Percentiles rank a stretch among this genome's conserved stretches.
phyloP scores from a whole-genome alignment of 2,888 invertebrate genomes.

The Cephus nigrinus region DNA sequence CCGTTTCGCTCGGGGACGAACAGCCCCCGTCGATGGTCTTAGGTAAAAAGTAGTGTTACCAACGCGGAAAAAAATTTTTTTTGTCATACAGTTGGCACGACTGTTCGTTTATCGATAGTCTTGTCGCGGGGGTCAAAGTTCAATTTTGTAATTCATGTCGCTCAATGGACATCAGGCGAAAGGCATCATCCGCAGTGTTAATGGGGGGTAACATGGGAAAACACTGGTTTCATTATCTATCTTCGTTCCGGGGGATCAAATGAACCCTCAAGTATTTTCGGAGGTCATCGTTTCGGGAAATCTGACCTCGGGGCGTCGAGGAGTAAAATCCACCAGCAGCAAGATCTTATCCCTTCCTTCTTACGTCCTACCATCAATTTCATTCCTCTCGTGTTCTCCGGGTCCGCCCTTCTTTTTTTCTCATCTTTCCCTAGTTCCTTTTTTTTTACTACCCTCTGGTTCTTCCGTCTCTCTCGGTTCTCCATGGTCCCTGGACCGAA shows the following conservation, averaged over 20 bases:
- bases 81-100: not conserved
- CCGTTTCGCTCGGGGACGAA: not conserved
- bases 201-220: not conserved
- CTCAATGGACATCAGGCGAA: too few relatives aligned
- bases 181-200: too few relatives aligned
- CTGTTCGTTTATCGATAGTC: not conserved
- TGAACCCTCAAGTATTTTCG: not conserved
- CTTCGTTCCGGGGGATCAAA: not conserved
- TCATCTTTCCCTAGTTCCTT: not conserved
- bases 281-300: not conserved
- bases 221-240: not conserved
- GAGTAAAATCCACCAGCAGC: not conserved
- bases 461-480: not conserved
- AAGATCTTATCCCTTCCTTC: not conserved
- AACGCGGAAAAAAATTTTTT: not conserved
- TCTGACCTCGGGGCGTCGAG: not conserved
- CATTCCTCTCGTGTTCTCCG: not conserved
- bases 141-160: not conserved
- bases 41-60: not conserved
- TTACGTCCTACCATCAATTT: not conserved
- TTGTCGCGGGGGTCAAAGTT: not conserved
- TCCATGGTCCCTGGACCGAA: not conserved
- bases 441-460: not conserved
- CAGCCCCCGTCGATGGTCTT: not conserved
- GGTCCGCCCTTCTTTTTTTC: not conserved